Conservation (phyloP, 2,888 invertebrate genomes). For the Tiliacea aurago region DNA sequence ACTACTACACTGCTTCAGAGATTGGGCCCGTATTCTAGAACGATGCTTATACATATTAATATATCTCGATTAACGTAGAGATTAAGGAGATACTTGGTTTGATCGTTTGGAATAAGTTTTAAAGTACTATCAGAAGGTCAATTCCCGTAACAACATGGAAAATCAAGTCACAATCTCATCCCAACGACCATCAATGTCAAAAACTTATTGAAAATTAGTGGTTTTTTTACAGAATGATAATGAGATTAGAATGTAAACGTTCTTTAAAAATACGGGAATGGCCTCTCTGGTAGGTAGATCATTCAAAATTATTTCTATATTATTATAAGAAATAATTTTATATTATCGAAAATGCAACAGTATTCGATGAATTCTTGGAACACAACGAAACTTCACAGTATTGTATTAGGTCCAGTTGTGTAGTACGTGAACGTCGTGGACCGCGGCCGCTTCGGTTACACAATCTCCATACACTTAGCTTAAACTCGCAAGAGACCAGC, state of each 20-base stretch:
- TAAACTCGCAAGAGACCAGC: slow-evolving; percentile 58
- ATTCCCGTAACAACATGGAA: background rate
- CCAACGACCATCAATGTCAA: background rate
- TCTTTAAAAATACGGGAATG: background rate
- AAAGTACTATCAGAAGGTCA: background rate
- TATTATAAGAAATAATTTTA: background rate
- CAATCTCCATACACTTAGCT: slow-evolving; percentile 71
- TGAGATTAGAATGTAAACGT: background rate
- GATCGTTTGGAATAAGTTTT: background rate
- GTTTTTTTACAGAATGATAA: background rate
- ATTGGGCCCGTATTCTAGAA: background rate
- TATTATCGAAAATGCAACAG: background rate
- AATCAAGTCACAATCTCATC: background rate
- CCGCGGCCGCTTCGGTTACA: slow-evolving; percentile 43
- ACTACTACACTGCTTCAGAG: background rate
- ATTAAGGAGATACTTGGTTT: too few species aligned
- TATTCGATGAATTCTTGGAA: background rate
- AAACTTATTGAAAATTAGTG: background rate
- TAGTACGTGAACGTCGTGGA: slow-evolving; percentile 4
- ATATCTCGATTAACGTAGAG: background rate
- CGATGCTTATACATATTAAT: too few species aligned
- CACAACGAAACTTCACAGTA: background rate
- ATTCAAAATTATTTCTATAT: background rate
- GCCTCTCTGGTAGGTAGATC: background rate
- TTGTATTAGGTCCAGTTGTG: slow-evolving; percentile 15